Base-by-base conservation (phyloP, 2,888 invertebrate genomes). In the Buathra laborator region DNA sequence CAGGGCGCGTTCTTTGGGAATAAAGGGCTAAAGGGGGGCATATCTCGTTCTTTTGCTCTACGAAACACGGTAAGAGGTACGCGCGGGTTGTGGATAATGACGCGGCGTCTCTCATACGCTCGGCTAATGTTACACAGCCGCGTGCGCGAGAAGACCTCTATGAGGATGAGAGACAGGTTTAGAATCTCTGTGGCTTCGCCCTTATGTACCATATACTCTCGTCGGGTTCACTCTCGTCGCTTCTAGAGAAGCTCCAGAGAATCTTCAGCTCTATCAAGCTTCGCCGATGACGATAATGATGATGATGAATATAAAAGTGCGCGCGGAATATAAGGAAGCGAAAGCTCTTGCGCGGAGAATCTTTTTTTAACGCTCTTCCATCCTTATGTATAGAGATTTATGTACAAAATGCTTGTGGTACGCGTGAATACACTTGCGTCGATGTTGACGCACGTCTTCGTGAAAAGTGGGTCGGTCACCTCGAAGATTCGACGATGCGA, bases 81-180 rank as follows among this genome's bases (percentile, higher is more conserved):
- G 19, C 72, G 56, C 37, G 37, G 37, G 72, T 14, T 59, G 44
- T 56, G 3, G 64, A 72, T 79, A 80, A 80, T 80, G 80, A 80
- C 80, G 72, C 56, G 67, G 80, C 80, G 46, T 80, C 80, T 66
- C 74, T 66, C 74, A 72, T 67, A 46, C 80, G 66, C 80, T 66
- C 80, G 80, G 80, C 80, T 80, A 80, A 80, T 80, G 80, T 80
- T 80, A 80, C 56, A 72, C 74, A 32, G 67, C 46, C 46, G 29
- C 56, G 72, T n/a, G 66, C 68, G 56, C 80, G 64, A 24, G 71
- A 43, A 16, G 12, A 66, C 43, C 12, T 16, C 66, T 43, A 16
- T 44, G 16, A 43, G 64, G 64, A 19, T 43, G 32, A 37, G 56
- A 19, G 80, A 37, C 66, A 56, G 72, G 80, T 66, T 71, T 72